phyloP scores from a whole-genome alignment of 1,140 invertebrate species.

The Solenopsis fugax region DNA sequence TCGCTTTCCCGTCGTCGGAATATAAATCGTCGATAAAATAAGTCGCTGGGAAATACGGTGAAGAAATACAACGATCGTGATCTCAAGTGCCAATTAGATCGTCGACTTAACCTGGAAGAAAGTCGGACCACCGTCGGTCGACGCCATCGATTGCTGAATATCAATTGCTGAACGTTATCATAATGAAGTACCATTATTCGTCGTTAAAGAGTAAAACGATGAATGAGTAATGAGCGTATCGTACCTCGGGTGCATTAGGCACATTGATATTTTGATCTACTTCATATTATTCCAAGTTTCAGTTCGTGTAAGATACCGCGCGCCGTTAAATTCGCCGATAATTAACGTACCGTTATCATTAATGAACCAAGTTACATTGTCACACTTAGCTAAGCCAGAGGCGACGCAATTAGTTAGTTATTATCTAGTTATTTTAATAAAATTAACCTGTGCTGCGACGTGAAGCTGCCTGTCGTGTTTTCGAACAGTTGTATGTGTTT shows the following conservation, averaged over 20 bases:
- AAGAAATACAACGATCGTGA: constrained; percentile 38
- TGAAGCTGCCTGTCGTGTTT: background rate
- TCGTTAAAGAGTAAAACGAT: constrained; percentile 21
- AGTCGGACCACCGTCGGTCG: constrained; percentile 1
- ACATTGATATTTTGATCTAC: background rate
- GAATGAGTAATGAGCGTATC: constrained; percentile 1
- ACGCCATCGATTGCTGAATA: background rate
- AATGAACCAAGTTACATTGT: constrained; percentile 33
- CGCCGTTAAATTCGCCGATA: constrained; percentile 41
- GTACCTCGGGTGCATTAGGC: background rate
- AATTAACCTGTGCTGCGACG: constrained; percentile 3
- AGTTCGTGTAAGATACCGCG: background rate
- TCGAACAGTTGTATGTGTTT: background rate
- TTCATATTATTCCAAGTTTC: constrained; percentile 5
- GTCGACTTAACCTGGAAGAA: constrained; percentile 27
- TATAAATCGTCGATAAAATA: constrained; percentile 49
- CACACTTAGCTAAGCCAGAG: background rate
- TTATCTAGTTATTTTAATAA: constrained; percentile 30
- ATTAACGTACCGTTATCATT: constrained; percentile 49
- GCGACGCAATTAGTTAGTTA: constrained; percentile 26
- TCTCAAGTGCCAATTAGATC: constrained; percentile 10
- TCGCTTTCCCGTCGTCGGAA: constrained; percentile 24
- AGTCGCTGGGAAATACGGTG: background rate
- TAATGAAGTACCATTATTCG: constrained; percentile 13
- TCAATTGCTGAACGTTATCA: constrained; percentile 24